These are phyloP conservation scores for Holocentrus rufus DNA, from an alignment of 2,797 vertebrate species.

Conservation along the genomic window DNA sequence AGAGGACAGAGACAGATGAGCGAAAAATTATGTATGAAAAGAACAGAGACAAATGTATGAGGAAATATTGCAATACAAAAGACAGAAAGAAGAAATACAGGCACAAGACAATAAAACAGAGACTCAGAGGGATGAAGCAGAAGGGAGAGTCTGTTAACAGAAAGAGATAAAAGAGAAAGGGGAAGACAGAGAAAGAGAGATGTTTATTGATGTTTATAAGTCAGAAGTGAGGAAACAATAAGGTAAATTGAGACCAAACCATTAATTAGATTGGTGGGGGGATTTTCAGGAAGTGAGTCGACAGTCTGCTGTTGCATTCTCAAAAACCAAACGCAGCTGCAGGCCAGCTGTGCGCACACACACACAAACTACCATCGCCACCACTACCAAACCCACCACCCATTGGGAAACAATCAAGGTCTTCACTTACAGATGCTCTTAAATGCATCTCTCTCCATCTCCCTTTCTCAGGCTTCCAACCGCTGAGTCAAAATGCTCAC, in stretches of 20 bases:
- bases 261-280: slow-evolving; percentile 36
- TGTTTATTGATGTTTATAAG: slow-evolving; percentile 50
- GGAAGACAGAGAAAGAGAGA: neutral
- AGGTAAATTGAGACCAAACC: slow-evolving; percentile 43
- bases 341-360: slow-evolving; percentile 64
- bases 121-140: neutral
- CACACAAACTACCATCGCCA: slow-evolving; percentile 14
- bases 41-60: neutral
- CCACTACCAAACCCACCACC: slow-evolving; percentile 43
- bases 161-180: neutral
- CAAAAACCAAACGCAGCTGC: slow-evolving; percentile 66
- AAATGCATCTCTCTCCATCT: neutral
- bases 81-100: neutral
- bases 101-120: neutral
- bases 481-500: neutral
- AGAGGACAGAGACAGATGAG: neutral
- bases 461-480: neutral
- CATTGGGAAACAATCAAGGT: slow-evolving; percentile 28
- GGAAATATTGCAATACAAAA: too few relatives aligned
- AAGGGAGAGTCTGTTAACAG: neutral
- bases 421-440: slow-evolving; percentile 19
- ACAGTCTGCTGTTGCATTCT: slow-evolving; percentile 38
- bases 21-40: neutral
- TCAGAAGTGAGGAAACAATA: slow-evolving; percentile 28
- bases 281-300: slow-evolving; percentile 45